Evolutionary conservation across 2,113 vertebrate species (phyloP).

Genomic region (Myotis davidii): DNA sequence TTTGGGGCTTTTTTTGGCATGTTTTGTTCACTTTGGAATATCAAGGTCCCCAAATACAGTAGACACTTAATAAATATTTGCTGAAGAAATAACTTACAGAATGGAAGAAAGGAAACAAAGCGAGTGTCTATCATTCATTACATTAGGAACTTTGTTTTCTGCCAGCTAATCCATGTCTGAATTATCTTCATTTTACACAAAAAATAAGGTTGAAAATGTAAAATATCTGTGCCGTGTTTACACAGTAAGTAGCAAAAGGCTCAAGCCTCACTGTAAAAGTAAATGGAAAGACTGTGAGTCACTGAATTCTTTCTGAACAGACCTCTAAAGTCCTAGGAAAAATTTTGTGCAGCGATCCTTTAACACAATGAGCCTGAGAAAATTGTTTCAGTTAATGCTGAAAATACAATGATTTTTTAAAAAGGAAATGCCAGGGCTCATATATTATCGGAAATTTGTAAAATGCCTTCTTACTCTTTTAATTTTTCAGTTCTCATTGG

Average conservation of each 20-base stretch:
- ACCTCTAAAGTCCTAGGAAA: constrained; percentile 1
- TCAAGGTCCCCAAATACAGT: not conserved
- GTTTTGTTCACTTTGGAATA: not conserved
- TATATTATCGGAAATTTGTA: not conserved
- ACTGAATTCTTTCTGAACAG: not conserved
- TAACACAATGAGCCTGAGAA: not conserved
- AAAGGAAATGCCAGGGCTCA: not conserved
- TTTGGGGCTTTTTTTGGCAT: not conserved
- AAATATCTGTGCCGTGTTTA: not conserved
- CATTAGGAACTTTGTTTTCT: not conserved
- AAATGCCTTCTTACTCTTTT: constrained; percentile 35
- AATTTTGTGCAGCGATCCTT: not conserved
- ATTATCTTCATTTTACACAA: not conserved
- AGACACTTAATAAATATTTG: constrained; percentile 8
- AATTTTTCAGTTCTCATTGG: constrained; percentile 26
- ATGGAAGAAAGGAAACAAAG: constrained; percentile 5
- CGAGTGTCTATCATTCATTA: not conserved
- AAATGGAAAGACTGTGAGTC: not conserved
- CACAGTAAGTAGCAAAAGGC: not conserved
- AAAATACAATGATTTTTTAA: not conserved
- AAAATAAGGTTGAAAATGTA: not conserved
- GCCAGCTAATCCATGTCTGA: not conserved
- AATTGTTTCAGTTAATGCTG: not conserved
- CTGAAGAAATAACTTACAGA: not conserved
- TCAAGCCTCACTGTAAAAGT: not conserved